Evolutionary conservation across 1,140 invertebrate genomes (phyloP).

Genomic region (Lamellibrachia luymesi): DNA sequence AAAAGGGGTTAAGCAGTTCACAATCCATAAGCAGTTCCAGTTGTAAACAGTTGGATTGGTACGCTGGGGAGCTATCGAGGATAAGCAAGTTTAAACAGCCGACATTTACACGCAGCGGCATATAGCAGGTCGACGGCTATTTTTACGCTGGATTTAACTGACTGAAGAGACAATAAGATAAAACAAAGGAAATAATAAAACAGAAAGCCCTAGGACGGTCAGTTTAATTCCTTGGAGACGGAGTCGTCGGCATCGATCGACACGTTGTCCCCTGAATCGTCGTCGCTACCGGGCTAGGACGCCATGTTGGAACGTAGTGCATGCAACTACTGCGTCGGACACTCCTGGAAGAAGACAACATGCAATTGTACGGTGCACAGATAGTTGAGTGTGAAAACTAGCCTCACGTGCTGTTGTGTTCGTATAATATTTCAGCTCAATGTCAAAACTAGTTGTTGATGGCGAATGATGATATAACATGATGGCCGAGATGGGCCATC

Average conservation of each 20-base stretch:
- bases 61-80: too few species aligned
- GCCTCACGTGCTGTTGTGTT: too few species aligned
- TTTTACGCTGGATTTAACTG: neutral
- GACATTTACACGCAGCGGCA: neutral
- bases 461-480: neutral
- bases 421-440: neutral
- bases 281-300: conserved; percentile 6
- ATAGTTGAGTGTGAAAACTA: too few species aligned
- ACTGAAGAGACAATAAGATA: neutral
- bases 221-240: neutral
- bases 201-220: too few species aligned
- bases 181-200: neutral
- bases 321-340: conserved; percentile 3
- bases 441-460: neutral
- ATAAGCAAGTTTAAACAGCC: too few species aligned
- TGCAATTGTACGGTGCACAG: neutral
- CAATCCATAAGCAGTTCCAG: too few species aligned
- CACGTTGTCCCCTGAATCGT: conserved; percentile 7
- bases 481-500: too few species aligned
- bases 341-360: neutral
- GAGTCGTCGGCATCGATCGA: neutral
- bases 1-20: too few species aligned
- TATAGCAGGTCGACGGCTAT: neutral
- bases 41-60: too few species aligned
- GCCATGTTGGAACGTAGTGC: conserved; percentile 1